Percentiles rank a stretch among this genome's conserved stretches.
Evolutionary conservation across 2,797 vertebrate genomes (phyloP).

Genomic region (Sorex maritimensis): DNA sequence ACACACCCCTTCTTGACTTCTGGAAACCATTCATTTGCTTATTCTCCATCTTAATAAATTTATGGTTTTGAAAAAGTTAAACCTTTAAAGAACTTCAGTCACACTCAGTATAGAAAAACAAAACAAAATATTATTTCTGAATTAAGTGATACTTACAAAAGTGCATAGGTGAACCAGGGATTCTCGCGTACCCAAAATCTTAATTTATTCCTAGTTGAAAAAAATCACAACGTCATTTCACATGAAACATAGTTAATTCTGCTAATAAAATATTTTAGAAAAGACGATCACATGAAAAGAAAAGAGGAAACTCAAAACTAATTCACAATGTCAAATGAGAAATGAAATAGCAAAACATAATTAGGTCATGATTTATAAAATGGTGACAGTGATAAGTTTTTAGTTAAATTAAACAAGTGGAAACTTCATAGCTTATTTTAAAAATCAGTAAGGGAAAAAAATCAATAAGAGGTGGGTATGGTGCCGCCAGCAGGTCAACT

Average conservation of each 20-base stretch:
- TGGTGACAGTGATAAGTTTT: slow-evolving; percentile 6
- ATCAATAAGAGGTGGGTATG: background rate
- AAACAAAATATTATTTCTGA: background rate
- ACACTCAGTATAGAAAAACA: slow-evolving; percentile 28
- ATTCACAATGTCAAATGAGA: too few species aligned
- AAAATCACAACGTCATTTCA: slow-evolving; percentile 47
- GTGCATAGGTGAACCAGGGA: slow-evolving; percentile 79
- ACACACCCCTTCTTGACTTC: background rate
- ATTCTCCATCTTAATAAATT: slow-evolving; percentile 50
- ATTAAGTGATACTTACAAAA: slow-evolving; percentile 84
- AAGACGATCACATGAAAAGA: slow-evolving; percentile 25
- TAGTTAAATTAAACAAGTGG: slow-evolving; percentile 38
- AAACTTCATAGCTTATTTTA: slow-evolving; percentile 12
- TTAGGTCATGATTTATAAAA: slow-evolving; percentile 22
- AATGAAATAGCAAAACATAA: background rate
- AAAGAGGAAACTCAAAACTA: background rate
- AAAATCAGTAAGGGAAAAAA: background rate
- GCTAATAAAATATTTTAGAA: slow-evolving; percentile 40
- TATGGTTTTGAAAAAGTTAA: slow-evolving; percentile 30
- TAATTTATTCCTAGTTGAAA: slow-evolving; percentile 70
- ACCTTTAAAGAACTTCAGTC: slow-evolving; percentile 50
- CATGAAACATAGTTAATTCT: slow-evolving; percentile 13
- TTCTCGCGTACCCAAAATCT: slow-evolving; percentile 72
- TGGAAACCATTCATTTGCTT: slow-evolving; percentile 18
- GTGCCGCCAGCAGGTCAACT: too few species aligned